phyloP scores from a whole-genome alignment of 2,797 vertebrate species.

The Microctenopoma stevenorrisi region DNA sequence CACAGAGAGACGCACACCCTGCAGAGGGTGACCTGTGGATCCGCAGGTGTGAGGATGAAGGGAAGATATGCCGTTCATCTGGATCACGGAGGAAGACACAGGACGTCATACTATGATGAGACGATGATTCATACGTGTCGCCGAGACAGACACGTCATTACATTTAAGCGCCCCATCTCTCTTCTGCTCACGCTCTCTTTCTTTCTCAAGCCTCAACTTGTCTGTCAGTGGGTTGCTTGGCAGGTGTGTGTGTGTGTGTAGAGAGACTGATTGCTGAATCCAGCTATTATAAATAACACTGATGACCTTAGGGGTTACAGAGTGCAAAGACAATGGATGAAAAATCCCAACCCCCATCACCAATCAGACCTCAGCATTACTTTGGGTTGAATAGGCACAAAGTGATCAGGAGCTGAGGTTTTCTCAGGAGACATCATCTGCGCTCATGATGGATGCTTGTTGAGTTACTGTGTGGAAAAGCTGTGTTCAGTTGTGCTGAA shows the following conservation, averaged over 20 bases:
- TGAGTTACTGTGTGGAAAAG: neutral
- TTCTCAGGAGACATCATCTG: neutral
- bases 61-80: slow-evolving; percentile 25
- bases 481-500: neutral
- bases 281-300: slow-evolving; percentile 78
- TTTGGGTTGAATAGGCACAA: neutral
- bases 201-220: slow-evolving; percentile 71
- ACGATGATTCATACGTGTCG: slow-evolving; percentile 27
- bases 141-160: slow-evolving; percentile 32
- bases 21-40: slow-evolving; percentile 5
- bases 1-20: neutral
- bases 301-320: slow-evolving; percentile 80
- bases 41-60: slow-evolving; percentile 11
- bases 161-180: slow-evolving; percentile 12
- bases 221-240: slow-evolving; percentile 77
- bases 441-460: neutral
- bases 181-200: slow-evolving; percentile 16
- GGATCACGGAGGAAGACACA: slow-evolving; percentile 25
- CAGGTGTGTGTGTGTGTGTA: slow-evolving; percentile 61
- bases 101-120: slow-evolving; percentile 25
- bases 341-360: neutral
- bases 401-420: neutral
- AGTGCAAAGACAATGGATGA: slow-evolving; percentile 42
- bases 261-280: slow-evolving; percentile 80
- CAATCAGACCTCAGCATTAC: neutral